Percentiles rank a stretch among this genome's conserved stretches.
Conservation (phyloP, 2,113 vertebrate genomes). For the Pongo abelii region DNA sequence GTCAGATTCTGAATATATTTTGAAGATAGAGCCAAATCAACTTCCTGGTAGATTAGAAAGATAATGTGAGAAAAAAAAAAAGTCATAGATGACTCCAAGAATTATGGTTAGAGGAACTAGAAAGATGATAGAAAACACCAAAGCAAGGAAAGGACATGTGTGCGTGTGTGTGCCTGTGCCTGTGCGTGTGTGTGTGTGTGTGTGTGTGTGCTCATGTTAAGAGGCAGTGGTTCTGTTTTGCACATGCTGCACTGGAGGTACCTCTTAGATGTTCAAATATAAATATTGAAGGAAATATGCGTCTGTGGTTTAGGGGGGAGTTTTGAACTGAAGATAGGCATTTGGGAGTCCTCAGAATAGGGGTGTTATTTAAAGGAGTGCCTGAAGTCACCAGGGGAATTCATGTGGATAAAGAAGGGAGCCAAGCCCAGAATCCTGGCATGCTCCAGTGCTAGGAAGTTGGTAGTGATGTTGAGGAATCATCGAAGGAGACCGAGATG, state of each 20-base stretch:
- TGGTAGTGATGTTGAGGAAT: neutral
- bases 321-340: neutral
- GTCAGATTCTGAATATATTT: neutral
- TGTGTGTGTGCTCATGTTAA: fast-evolving
- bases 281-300: fast-evolving
- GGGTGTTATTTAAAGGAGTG: no score
- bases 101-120: neutral
- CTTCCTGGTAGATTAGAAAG: neutral
- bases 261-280: neutral
- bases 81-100: neutral
- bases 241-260: no score
- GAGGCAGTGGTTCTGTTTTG: neutral
- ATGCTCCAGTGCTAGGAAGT: no score
- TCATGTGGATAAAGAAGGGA: fast-evolving
- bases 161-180: neutral
- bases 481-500: no score
- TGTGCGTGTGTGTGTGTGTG: no score
- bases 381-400: no score
- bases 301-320: neutral
- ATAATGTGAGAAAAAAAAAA: neutral
- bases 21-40: neutral
- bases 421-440: no score
- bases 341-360: neutral
- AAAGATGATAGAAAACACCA: neutral
- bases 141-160: neutral